Conservation (phyloP, 2,888 invertebrate species). For the Oligia latruncula region DNA sequence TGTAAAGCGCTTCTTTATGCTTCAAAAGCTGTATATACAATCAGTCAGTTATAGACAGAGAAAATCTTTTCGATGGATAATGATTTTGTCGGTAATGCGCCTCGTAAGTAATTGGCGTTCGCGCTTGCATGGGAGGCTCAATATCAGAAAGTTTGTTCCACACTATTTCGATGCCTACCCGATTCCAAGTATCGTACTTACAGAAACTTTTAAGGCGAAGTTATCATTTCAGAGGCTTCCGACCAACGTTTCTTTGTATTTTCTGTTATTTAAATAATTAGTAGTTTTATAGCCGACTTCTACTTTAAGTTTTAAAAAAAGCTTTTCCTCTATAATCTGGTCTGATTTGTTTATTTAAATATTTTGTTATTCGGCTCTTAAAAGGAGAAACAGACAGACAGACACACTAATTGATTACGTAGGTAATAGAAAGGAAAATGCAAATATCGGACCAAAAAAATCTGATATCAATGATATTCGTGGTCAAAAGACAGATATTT, state of each 20-base stretch:
- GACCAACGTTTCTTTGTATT: neutral
- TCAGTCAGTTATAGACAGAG: too few species aligned
- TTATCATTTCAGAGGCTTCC: too few species aligned
- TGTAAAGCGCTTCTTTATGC: neutral
- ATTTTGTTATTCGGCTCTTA: neutral
- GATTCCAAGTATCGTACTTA: neutral
- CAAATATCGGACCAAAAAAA: neutral
- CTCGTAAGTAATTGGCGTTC: neutral
- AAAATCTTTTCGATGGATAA: neutral
- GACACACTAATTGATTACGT: neutral
- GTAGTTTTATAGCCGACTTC: neutral
- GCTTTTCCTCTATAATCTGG: too few species aligned
- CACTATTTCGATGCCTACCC: too few species aligned
- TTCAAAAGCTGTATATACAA: neutral
- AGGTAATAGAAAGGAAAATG: neutral
- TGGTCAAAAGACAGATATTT: neutral
- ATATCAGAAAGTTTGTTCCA: too few species aligned
- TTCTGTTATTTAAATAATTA: neutral
- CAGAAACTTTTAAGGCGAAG: neutral
- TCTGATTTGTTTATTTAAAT: neutral
- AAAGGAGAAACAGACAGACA: neutral
- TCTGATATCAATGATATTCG: neutral
- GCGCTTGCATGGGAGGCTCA: too few species aligned
- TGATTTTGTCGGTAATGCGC: neutral
- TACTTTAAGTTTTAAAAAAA: neutral